phyloP scores from a whole-genome alignment of 2,888 invertebrate genomes.

The Macropis europaea region DNA sequence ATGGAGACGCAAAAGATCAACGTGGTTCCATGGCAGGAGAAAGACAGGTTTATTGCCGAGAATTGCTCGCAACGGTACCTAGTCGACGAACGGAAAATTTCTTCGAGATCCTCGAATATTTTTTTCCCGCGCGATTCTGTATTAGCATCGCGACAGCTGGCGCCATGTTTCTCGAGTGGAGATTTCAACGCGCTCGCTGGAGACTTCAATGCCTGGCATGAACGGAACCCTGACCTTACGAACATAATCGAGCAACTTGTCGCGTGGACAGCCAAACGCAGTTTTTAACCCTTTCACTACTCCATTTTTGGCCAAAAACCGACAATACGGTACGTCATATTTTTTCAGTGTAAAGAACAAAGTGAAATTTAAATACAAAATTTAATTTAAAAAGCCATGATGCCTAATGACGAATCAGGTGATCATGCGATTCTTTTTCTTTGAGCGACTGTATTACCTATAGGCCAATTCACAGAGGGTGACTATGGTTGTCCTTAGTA shows the following conservation, averaged over 20 bases:
- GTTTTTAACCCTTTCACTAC: too few relatives aligned
- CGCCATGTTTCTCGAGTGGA: neutral
- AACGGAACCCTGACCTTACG: neutral
- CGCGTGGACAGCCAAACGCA: neutral
- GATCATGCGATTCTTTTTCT: too few relatives aligned
- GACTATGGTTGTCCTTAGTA: too few relatives aligned
- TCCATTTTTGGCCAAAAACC: too few relatives aligned
- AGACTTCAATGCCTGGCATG: too few relatives aligned
- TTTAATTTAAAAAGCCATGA: too few relatives aligned
- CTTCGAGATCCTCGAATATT: neutral
- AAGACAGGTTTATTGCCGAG: constrained; percentile 39
- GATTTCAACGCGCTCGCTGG: constrained; percentile 2
- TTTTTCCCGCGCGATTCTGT: constrained; percentile 1
- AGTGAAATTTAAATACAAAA: too few relatives aligned
- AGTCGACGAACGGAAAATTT: constrained; percentile 32
- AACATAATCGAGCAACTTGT: neutral
- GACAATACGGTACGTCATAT: too few relatives aligned
- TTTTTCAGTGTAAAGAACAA: too few relatives aligned
- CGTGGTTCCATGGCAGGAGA: constrained; percentile 3
- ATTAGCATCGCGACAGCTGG: constrained; percentile 6
- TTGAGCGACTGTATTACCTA: too few relatives aligned
- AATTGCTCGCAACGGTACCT: constrained; percentile 52
- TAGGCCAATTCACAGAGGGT: too few relatives aligned
- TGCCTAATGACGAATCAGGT: too few relatives aligned
- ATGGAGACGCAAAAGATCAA: constrained; percentile 18